Conservation (phyloP, 2,888 invertebrate genomes). For the Cheilosia impressa region DNA sequence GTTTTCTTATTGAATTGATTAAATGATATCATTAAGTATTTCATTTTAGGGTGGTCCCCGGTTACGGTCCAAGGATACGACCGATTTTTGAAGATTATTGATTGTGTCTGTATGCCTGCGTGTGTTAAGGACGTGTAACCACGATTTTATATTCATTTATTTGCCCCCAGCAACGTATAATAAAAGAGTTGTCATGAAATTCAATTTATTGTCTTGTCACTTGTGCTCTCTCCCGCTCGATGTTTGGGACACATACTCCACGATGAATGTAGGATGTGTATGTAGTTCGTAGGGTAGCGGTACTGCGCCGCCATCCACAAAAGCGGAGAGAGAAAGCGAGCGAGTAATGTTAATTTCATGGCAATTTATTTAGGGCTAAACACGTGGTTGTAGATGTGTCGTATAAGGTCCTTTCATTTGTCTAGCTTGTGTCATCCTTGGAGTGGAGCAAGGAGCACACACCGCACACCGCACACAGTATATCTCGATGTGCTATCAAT, state of each 20-base stretch:
- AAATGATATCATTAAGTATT: slow-evolving; percentile 73
- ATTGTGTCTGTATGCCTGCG: slow-evolving; percentile 18
- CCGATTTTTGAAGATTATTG: slow-evolving; percentile 65
- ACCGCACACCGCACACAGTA: not conserved
- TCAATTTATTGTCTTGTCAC: slow-evolving; percentile 75
- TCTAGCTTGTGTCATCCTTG: slow-evolving; percentile 33
- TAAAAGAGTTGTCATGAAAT: slow-evolving; percentile 75
- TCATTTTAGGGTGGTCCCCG: slow-evolving; percentile 58
- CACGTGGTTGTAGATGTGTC: slow-evolving; percentile 56
- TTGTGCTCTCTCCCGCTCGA: slow-evolving; percentile 42
- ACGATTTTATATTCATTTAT: slow-evolving; percentile 69
- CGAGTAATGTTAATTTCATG: slow-evolving; percentile 73
- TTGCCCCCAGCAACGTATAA: slow-evolving; percentile 39
- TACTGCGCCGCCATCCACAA: not conserved
- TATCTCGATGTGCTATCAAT: slow-evolving; percentile 35
- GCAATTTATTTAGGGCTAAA: slow-evolving; percentile 71
- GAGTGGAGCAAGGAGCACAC: slow-evolving; percentile 6
- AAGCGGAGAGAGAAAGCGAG: slow-evolving; percentile 16
- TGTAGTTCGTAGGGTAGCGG: too few relatives aligned
- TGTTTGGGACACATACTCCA: slow-evolving; percentile 16
- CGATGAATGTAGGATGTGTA: too few relatives aligned
- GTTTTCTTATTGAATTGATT: slow-evolving; percentile 74
- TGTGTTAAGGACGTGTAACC: slow-evolving; percentile 14
- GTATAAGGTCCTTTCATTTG: slow-evolving; percentile 42
- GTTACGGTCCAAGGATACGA: slow-evolving; percentile 54